phyloP scores from a whole-genome alignment of 2,113 vertebrate genomes.

The Archocentrus centrarchus region DNA sequence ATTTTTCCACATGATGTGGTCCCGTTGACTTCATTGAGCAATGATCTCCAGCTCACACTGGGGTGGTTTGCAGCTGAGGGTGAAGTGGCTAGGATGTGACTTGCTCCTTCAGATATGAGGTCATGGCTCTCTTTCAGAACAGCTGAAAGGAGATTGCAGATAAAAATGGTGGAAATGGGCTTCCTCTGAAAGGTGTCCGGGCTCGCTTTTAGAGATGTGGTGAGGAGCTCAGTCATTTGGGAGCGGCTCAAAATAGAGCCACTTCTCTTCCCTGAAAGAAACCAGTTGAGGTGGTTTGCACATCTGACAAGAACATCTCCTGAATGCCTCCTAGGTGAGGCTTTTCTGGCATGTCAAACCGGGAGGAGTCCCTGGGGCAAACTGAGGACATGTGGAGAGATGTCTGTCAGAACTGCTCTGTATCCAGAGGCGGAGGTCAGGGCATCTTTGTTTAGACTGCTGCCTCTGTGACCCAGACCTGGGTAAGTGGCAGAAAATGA shows the following conservation, averaged over 20 bases:
- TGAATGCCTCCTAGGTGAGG: background rate
- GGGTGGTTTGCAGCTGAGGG: background rate
- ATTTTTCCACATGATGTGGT: background rate
- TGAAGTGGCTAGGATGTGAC: background rate
- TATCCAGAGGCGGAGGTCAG: background rate
- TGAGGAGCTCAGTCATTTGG: background rate
- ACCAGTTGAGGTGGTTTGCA: background rate
- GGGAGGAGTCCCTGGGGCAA: background rate
- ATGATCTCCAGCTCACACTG: background rate
- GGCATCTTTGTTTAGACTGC: background rate
- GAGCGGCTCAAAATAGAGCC: background rate
- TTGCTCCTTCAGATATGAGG: background rate
- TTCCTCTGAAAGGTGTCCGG: rapidly evolving
- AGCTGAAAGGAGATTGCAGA: background rate
- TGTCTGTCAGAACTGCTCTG: background rate
- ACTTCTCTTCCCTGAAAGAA: background rate
- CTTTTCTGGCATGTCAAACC: background rate
- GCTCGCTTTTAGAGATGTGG: background rate
- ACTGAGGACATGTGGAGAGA: background rate
- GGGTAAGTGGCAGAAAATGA: background rate
- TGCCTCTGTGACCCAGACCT: background rate
- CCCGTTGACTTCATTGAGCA: background rate
- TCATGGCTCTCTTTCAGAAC: rapidly evolving
- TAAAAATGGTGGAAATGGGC: background rate
- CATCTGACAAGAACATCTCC: background rate